phyloP scores from a whole-genome alignment of 2,113 vertebrate species.

The Rhinoderma darwinii region DNA sequence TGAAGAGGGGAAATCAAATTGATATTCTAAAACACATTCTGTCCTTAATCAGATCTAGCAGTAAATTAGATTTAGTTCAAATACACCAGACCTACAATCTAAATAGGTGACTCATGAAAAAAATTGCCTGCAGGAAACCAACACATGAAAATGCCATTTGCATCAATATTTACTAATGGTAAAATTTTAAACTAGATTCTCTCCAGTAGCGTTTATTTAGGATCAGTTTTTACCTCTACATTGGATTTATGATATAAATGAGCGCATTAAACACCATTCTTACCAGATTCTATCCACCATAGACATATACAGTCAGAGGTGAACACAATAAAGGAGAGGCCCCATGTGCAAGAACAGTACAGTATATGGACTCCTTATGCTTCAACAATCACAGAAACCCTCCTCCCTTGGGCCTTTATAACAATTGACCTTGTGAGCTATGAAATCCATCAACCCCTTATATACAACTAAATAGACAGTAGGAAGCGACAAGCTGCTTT shows the following conservation, averaged over 20 bases:
- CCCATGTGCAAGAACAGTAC: no score
- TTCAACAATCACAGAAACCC: no score
- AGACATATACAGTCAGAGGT: no score
- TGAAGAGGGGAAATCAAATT: constrained; percentile 3
- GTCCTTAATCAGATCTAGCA: background rate
- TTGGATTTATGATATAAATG: background rate
- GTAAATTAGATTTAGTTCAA: background rate
- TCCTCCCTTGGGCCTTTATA: no score
- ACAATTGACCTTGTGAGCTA: no score
- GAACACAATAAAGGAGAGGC: no score
- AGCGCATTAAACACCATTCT: background rate
- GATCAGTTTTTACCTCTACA: background rate
- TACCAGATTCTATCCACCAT: background rate
- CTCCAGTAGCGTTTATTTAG: background rate
- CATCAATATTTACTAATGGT: background rate
- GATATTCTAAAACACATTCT: background rate
- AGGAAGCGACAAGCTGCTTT: no score
- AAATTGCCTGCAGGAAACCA: background rate
- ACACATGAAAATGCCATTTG: background rate
- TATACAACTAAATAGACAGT: no score
- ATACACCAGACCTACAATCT: background rate
- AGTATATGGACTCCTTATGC: no score
- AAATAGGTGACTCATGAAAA: background rate
- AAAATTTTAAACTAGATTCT: background rate
- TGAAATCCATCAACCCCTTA: no score